Evolutionary conservation across 2,888 invertebrate genomes (phyloP).

Genomic region (Diachrysia chrysitis): DNA sequence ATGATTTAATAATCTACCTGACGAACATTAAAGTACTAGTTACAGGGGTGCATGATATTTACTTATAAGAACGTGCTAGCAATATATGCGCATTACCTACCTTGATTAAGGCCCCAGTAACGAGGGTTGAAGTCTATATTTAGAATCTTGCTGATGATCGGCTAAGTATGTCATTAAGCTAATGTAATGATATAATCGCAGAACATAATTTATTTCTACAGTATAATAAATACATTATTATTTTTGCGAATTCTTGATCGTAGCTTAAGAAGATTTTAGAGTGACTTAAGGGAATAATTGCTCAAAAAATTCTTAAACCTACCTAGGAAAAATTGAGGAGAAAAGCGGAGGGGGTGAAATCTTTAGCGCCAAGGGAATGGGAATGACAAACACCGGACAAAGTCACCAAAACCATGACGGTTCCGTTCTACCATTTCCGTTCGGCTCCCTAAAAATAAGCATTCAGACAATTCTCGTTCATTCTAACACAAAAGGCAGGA

Average conservation of each 20-base stretch:
- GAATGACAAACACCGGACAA: slow-evolving; percentile 4
- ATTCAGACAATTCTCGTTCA: slow-evolving; percentile 1
- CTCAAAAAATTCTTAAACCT: too few relatives aligned
- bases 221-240: neutral
- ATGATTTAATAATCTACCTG: too few relatives aligned
- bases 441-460: slow-evolving; percentile 1
- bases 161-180: slow-evolving; percentile 4
- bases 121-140: slow-evolving; percentile 4
- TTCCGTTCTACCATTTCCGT: slow-evolving; percentile 1
- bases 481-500: slow-evolving; percentile 24
- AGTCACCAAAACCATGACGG: slow-evolving; percentile 4
- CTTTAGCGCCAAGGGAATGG: neutral
- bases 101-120: slow-evolving; percentile 1
- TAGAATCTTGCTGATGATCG: slow-evolving; percentile 3
- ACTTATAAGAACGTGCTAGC: neutral
- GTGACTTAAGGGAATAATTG: too few relatives aligned
- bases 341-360: neutral
- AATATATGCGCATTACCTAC: neutral
- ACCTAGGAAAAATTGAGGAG: too few relatives aligned
- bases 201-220: neutral
- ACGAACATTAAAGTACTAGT: too few relatives aligned
- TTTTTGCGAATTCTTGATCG: too few relatives aligned
- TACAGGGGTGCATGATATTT: too few relatives aligned
- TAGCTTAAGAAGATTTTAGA: too few relatives aligned
- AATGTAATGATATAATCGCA: slow-evolving; percentile 2